Evolutionary conservation across 2,888 invertebrate species (phyloP).

Genomic region (Belgica antarctica): DNA sequence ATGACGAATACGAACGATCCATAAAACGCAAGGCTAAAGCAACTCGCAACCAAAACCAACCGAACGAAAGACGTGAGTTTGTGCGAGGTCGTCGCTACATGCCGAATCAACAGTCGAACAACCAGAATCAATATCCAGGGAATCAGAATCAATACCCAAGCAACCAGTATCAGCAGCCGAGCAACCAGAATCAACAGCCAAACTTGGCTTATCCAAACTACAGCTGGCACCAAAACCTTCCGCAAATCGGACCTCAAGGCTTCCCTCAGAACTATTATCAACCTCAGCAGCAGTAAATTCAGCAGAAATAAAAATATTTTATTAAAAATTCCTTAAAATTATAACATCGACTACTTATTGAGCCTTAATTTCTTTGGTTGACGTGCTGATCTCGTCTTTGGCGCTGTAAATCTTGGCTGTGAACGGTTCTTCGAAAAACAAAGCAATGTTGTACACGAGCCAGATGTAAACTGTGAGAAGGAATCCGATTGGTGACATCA

Average conservation of each 20-base stretch:
- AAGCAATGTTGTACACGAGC: not conserved
- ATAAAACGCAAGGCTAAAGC: conserved; percentile 50
- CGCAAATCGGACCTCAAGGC: not conserved
- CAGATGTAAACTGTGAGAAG: conserved; percentile 12
- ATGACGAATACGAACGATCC: conserved; percentile 79
- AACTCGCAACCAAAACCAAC: conserved; percentile 45
- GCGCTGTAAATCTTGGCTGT: conserved; percentile 29
- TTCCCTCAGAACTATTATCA: not conserved
- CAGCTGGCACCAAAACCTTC: conserved; percentile 33
- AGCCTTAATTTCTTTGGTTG: conserved; percentile 12
- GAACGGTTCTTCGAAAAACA: conserved; percentile 29
- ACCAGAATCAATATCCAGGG: not conserved
- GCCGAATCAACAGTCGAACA: not conserved
- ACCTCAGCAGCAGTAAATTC: not conserved
- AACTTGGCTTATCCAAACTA: conserved; percentile 16
- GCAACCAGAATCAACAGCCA: not conserved
- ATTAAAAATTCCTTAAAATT: not conserved
- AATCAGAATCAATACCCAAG: not conserved
- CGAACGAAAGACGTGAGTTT: not conserved
- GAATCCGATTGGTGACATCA: conserved; percentile 42
- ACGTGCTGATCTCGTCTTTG: not conserved
- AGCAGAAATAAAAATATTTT: not conserved
- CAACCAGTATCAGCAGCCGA: not conserved
- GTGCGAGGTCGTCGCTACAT: not conserved
- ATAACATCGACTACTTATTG: not conserved